Evolutionary conservation across 2,797 vertebrate genomes (phyloP).

Genomic region (Protonibea diacanthus): DNA sequence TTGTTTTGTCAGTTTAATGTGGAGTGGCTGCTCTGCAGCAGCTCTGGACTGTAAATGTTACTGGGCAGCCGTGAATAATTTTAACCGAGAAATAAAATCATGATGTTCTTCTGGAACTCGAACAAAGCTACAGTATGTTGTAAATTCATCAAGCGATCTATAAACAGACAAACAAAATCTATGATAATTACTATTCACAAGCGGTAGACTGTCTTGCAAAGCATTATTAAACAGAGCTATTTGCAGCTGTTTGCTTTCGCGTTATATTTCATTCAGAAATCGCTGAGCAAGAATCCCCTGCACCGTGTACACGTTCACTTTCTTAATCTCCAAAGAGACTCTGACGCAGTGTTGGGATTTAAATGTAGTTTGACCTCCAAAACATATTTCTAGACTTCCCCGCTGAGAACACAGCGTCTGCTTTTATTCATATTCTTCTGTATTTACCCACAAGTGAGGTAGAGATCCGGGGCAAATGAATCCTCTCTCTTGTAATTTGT

Average conservation of each 20-base stretch:
- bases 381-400: slow-evolving; percentile 37
- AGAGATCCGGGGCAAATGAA: neutral
- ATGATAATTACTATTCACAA: slow-evolving; percentile 3
- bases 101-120: too few species aligned
- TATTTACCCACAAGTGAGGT: neutral
- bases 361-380: slow-evolving; percentile 51
- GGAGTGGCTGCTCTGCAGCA: slow-evolving; percentile 4
- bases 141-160: slow-evolving; percentile 7
- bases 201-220: slow-evolving; percentile 9
- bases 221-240: slow-evolving; percentile 3
- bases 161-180: neutral
- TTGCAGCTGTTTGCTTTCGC: slow-evolving; percentile 28
- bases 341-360: slow-evolving; percentile 18
- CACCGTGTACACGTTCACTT: slow-evolving; percentile 44
- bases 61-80: neutral
- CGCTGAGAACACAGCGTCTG: slow-evolving; percentile 5
- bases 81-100: too few species aligned
- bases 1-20: neutral
- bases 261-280: slow-evolving; percentile 36
- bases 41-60: neutral
- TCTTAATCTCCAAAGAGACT: slow-evolving; percentile 48
- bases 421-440: slow-evolving; percentile 14
- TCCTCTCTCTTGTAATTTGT: slow-evolving; percentile 22
- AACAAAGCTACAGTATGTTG: neutral
- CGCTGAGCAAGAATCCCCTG: slow-evolving; percentile 41